These are phyloP conservation scores for Trichonephila clavata DNA, from an alignment of 1,140 invertebrate species.

Conservation along the genomic window DNA sequence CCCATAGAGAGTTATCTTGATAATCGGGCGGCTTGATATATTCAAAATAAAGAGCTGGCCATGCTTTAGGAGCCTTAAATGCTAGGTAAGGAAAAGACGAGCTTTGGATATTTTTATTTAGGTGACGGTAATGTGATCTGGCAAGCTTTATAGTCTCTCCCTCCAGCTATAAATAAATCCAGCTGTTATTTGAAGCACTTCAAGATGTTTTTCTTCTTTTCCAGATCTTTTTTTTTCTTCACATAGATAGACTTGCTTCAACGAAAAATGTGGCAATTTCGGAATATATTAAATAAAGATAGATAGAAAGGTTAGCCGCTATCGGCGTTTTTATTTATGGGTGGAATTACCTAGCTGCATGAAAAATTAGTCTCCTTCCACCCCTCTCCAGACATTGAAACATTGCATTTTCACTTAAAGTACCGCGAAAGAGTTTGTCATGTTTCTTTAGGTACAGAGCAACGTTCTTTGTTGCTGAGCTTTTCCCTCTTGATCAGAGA, in stretches of 20 bases:
- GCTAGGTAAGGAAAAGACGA: constrained; percentile 39
- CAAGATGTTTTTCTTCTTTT: constrained; percentile 65
- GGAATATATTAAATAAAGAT: constrained; percentile 74
- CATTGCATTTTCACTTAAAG: constrained; percentile 54
- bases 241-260: background rate
- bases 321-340: constrained; percentile 66
- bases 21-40: constrained; percentile 63
- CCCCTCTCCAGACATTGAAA: constrained; percentile 27
- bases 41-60: constrained; percentile 67
- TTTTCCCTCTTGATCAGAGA: background rate
- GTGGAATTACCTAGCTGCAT: constrained; percentile 11
- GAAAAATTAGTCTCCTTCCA: constrained; percentile 11
- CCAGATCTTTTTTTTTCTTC: constrained; percentile 11
- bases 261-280: constrained; percentile 69
- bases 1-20: constrained; percentile 22
- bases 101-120: constrained; percentile 63
- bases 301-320: constrained; percentile 60
- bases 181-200: constrained; percentile 73
- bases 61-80: constrained; percentile 57
- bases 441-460: background rate
- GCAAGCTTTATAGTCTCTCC: constrained; percentile 69
- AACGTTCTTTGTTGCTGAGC: background rate
- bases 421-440: background rate
- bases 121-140: constrained; percentile 70
- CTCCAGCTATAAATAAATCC: constrained; percentile 73